phyloP scores from a whole-genome alignment of 2,888 invertebrate species.

The Eristalis arbustorum region DNA sequence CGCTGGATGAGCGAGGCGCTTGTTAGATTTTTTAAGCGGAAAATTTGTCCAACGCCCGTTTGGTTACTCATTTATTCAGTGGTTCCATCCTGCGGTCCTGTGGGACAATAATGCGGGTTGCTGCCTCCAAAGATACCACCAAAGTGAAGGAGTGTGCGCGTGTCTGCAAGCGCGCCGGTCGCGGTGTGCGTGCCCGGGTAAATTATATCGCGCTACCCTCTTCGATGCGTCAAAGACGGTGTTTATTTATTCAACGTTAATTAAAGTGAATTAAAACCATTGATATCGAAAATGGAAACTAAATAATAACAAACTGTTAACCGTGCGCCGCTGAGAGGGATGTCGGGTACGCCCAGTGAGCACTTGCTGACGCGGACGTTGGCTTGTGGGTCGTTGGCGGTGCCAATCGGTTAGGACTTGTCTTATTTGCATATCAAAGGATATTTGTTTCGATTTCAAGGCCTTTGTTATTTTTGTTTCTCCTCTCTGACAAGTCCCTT shows the following conservation, averaged over 20 bases:
- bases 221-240: conserved; percentile 19
- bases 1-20: not conserved
- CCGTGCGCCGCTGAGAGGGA: not conserved
- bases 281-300: conserved; percentile 57
- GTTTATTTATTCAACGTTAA: conserved; percentile 66
- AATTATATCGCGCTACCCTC: not conserved
- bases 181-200: not conserved
- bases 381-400: conserved; percentile 19
- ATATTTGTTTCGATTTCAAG: not conserved
- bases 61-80: conserved; percentile 43
- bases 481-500: not conserved
- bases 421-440: conserved; percentile 42
- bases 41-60: conserved; percentile 43
- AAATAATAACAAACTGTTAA: conserved; percentile 54
- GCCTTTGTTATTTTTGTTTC: not conserved
- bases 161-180: too few relatives aligned
- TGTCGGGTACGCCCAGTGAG: conserved; percentile 38
- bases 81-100: conserved; percentile 14
- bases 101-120: conserved; percentile 24
- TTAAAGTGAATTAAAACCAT: conserved; percentile 66
- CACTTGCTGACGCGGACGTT: conserved; percentile 35
- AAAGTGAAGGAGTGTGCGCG: not conserved
- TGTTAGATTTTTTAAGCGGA: conserved; percentile 61
- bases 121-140: not conserved
- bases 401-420: conserved; percentile 17